Evolutionary conservation across 2,888 invertebrate genomes (phyloP), one percentile per base, ranked within the genome.

Genomic region (Yponomeuta evonymella): DNA sequence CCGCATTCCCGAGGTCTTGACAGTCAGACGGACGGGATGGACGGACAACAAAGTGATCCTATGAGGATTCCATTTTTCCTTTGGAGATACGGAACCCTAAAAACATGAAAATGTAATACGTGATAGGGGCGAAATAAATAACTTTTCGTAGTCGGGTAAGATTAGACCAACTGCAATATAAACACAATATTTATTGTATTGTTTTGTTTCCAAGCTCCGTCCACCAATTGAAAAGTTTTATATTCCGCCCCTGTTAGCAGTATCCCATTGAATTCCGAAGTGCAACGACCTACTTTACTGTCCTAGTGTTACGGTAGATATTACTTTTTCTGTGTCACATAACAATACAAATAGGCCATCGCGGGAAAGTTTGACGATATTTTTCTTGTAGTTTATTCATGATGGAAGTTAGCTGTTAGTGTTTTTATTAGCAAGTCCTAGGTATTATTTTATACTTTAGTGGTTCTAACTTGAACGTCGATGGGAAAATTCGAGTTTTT

Each of bases 211-310:
- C 33, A 33, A 33, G 33, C 43, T 43, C 43, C 8, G 43, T 43
- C 43, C 43, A 43, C 43, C 43, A 58, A 12, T 58, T 51, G 11
- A 51, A 51, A 51, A 51, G 51, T 51, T 58, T 43, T 12, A 29
- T 65, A 65, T 65, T 65, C 65, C 65, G 29, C 30, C 30, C 29
- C 12, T 33, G 65, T 43, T 43, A 3, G 8, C 8, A 43, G 43
- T 33, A 10, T 65, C 65, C 4, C 36, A 67, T 67, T 48, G 67
- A 67, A 67, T 67, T 67, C 43, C 67, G 48, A 67, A 67, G 67
- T 67, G 67, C 36, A 67, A 67, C n/a, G 15, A 68, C 68, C 68
- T 30, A 68, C 68, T 68, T 68, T 48, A 29, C 8, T 68, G 68
- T 51, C 11, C 48, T 51, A 48, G 68, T 48, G 11, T 68, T 68